A percentile compares a stretch with the other conserved stretches of the same genome.
These are phyloP conservation scores for Lepas anatifera DNA, from an alignment of 2,888 invertebrate genomes.

Conservation along the genomic window DNA sequence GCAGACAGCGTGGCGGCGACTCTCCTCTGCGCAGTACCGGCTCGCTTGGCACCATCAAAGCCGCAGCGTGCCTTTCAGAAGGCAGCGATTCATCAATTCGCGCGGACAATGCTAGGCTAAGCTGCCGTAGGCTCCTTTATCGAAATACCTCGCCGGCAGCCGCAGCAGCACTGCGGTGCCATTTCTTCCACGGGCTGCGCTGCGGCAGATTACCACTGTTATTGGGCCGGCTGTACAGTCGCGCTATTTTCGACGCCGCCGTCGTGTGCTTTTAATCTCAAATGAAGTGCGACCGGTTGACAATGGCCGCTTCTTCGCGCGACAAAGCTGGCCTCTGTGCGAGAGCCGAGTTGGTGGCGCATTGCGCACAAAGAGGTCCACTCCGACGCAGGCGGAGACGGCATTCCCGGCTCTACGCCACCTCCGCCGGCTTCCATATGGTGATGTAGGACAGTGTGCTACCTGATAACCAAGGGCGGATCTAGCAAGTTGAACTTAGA, in stretches of 20 bases:
- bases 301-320: background rate
- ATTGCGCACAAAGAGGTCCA: too few species aligned
- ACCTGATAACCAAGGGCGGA: too few species aligned
- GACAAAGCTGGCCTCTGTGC: too few species aligned
- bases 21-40: background rate
- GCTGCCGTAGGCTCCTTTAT: background rate
- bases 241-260: background rate
- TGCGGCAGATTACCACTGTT: background rate
- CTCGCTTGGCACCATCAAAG: background rate
- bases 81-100: background rate
- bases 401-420: too few species aligned
- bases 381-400: too few species aligned
- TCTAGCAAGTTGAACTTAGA: too few species aligned
- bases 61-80: background rate
- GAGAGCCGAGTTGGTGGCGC: too few species aligned
- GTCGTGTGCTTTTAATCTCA: background rate
- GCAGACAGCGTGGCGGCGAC: background rate
- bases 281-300: background rate
- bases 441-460: too few species aligned
- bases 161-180: background rate
- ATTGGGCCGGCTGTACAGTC: background rate
- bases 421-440: too few species aligned
- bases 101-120: background rate
- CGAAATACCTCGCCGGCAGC: background rate
- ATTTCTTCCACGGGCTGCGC: background rate